These are phyloP conservation scores for Hestina assimilis DNA, from an alignment of 1,140 invertebrate genomes.

Conservation along the genomic window DNA sequence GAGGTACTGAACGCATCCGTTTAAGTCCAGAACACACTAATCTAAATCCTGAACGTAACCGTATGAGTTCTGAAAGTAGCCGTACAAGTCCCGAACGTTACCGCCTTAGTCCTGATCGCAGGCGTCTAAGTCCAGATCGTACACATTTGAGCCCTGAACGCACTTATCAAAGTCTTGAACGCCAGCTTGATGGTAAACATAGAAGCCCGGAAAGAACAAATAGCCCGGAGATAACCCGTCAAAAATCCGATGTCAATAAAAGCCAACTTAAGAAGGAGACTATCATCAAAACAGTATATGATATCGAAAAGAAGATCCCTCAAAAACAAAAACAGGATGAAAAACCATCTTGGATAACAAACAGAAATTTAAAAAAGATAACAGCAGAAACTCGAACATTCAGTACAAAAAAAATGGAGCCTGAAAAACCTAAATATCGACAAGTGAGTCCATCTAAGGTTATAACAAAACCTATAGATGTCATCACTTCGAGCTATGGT, in stretches of 20 bases:
- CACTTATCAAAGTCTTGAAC: not conserved
- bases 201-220: constrained; percentile 33
- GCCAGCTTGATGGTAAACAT: not conserved
- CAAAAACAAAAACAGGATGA: constrained; percentile 52
- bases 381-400: constrained; percentile 65
- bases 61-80: constrained; percentile 26
- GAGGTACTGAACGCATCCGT: too few relatives aligned
- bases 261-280: constrained; percentile 53
- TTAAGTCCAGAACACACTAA: not conserved
- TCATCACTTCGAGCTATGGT: constrained; percentile 89
- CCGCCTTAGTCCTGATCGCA: constrained; percentile 25
- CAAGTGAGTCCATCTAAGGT: constrained; percentile 63
- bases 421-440: constrained; percentile 61
- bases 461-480: constrained; percentile 75
- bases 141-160: constrained; percentile 24
- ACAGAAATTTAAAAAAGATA: constrained; percentile 75
- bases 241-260: constrained; percentile 25
- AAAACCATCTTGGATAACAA: constrained; percentile 80
- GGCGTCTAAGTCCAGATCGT: constrained; percentile 28
- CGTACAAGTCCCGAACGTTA: constrained; percentile 18
- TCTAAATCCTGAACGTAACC: constrained; percentile 33
- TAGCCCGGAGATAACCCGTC: constrained; percentile 41
- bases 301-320: constrained; percentile 58
- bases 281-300: constrained; percentile 53
- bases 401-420: constrained; percentile 66